These are phyloP conservation scores for Cryptoprocta ferox DNA, from an alignment of 2,797 vertebrate species.

Conservation along the genomic window DNA sequence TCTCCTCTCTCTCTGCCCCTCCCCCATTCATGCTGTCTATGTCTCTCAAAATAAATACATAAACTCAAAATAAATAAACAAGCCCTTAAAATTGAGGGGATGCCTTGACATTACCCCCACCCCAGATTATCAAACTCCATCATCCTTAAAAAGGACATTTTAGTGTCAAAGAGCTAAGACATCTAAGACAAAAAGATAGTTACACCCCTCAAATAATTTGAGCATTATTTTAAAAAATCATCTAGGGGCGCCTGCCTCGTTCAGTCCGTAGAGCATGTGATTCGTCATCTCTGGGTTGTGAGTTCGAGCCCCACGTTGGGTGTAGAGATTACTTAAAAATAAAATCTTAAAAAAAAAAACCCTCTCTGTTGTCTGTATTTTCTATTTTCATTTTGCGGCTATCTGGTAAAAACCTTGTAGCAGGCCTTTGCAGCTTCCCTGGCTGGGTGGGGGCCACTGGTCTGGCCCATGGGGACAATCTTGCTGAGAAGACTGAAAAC, in stretches of 20 bases:
- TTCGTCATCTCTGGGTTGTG: neutral
- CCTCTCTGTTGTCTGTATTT: neutral
- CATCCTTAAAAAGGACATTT: neutral
- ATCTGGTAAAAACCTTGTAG: neutral
- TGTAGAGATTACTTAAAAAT: neutral
- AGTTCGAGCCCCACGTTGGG: neutral
- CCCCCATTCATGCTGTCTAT: too few species aligned
- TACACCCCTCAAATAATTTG: constrained; percentile 5
- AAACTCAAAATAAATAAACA: too few species aligned
- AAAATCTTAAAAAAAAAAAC: neutral
- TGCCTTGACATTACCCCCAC: neutral
- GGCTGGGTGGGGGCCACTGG: neutral
- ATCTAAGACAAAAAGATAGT: constrained; percentile 7
- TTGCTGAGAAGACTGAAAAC: neutral
- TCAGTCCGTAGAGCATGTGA: neutral
- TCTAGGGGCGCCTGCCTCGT: neutral
- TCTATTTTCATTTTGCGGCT: constrained; percentile 10
- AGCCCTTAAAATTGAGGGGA: neutral
- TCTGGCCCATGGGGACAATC: neutral
- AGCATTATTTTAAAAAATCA: neutral
- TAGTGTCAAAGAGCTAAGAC: constrained; percentile 26
- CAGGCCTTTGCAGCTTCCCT: neutral
- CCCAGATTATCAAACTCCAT: neutral
- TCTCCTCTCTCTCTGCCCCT: too few species aligned
- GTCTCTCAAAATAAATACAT: too few species aligned